phyloP scores from a whole-genome alignment of 2,888 invertebrate species.

The Erebia ligea region DNA sequence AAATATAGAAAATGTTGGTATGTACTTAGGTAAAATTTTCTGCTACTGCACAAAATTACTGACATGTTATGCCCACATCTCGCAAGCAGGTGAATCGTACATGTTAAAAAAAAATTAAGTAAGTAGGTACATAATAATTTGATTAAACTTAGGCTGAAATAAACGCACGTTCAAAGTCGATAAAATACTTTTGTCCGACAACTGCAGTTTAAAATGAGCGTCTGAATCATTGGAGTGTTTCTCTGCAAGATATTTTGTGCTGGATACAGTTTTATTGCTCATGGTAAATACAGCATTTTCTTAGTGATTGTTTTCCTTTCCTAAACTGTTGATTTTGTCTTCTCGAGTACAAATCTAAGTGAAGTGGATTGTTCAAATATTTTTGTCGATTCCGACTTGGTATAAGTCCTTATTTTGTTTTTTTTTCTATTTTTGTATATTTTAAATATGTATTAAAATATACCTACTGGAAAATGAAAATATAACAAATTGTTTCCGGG shows the following conservation, averaged over 20 bases:
- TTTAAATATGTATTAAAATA: no score
- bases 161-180: not conserved
- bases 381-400: not conserved
- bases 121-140: not conserved
- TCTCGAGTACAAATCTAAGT: not conserved
- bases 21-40: not conserved
- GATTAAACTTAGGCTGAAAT: not conserved
- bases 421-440: not conserved
- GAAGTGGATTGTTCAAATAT: not conserved
- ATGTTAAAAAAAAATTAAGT: no score
- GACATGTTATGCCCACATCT: no score
- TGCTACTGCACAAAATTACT: not conserved
- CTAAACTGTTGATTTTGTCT: conserved; percentile 20
- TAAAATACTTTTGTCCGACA: conserved; percentile 7
- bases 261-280: conserved; percentile 17
- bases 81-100: no score
- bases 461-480: not conserved
- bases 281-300: conserved; percentile 20
- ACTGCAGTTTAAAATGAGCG: conserved; percentile 21
- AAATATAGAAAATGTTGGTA: no score
- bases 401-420: not conserved
- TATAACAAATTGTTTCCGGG: no score
- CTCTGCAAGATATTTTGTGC: conserved; percentile 15
- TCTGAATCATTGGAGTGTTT: conserved; percentile 33
- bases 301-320: conserved; percentile 24